Evolutionary conservation across 2,888 invertebrate species (phyloP).

Genomic region (Idaea straminata): DNA sequence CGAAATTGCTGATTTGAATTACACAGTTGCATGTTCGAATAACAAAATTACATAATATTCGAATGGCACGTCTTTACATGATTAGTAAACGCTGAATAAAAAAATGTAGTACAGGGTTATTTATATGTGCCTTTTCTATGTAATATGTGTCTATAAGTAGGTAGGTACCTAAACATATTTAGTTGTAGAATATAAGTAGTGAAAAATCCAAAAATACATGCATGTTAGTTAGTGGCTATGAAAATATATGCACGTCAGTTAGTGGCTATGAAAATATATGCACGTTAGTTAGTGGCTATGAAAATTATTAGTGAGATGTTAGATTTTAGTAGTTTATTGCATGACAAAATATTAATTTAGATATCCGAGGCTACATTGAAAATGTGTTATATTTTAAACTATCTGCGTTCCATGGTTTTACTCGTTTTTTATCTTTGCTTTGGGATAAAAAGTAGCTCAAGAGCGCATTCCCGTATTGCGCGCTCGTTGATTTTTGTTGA

Average conservation of each 20-base stretch:
- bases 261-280: slow-evolving; percentile 10
- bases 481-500: too few species aligned
- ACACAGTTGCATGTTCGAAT: neutral
- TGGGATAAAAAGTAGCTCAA: too few species aligned
- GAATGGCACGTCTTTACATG: neutral
- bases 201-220: slow-evolving; percentile 20
- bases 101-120: neutral
- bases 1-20: neutral
- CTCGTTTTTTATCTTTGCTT: too few species aligned
- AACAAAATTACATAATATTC: neutral
- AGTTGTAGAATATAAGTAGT: neutral
- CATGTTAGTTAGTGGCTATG: too few species aligned
- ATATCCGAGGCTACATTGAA: neutral
- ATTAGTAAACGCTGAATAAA: neutral
- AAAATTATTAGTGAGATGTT: slow-evolving; percentile 29
- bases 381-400: neutral
- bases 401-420: too few species aligned
- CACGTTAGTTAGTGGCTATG: slow-evolving; percentile 13
- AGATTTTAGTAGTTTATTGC: slow-evolving; percentile 11
- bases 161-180: neutral
- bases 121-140: neutral
- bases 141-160: neutral
- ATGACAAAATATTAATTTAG: neutral
- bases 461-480: too few species aligned
- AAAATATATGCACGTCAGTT: slow-evolving; percentile 19